Evolutionary conservation across 2,113 vertebrate genomes (phyloP).

Genomic region (Hemiprocne comata): DNA sequence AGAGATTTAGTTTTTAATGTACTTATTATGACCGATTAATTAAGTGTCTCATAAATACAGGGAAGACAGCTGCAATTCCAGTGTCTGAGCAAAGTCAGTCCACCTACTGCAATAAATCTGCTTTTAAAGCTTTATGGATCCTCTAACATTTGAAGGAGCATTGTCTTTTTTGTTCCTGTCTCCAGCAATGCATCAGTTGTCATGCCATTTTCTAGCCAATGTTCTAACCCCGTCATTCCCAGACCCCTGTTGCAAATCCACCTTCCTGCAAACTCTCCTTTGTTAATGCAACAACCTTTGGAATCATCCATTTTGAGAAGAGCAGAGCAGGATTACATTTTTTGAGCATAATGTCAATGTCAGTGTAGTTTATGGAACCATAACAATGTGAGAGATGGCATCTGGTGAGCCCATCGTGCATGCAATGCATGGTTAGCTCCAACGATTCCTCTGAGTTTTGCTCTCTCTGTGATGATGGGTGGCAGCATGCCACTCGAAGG

Average conservation of each 20-base stretch:
- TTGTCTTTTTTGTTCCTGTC: neutral
- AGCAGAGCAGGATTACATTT: slow-evolving; percentile 46
- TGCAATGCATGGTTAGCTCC: slow-evolving; percentile 78
- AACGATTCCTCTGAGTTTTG: slow-evolving; percentile 39
- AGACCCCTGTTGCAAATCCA: neutral
- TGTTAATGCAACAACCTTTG: slow-evolving; percentile 13
- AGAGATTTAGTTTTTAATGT: neutral
- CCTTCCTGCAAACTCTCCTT: slow-evolving; percentile 26
- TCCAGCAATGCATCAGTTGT: neutral
- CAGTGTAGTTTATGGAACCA: slow-evolving; percentile 79
- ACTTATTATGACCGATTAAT: slow-evolving; percentile 13
- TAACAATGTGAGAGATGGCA: slow-evolving; percentile 76
- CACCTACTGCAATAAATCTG: slow-evolving; percentile 1
- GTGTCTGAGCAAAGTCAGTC: neutral
- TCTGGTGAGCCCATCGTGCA: slow-evolving; percentile 79
- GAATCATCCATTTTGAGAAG: slow-evolving; percentile 11
- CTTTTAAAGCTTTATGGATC: neutral
- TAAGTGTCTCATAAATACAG: neutral
- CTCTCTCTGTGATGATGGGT: slow-evolving; percentile 4
- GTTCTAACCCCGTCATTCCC: slow-evolving; percentile 4
- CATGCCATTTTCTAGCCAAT: neutral
- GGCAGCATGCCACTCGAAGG: slow-evolving; percentile 66
- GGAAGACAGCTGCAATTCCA: neutral
- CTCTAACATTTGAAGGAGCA: slow-evolving; percentile 23
- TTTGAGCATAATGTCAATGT: slow-evolving; percentile 77